Percentiles rank a stretch among this genome's conserved stretches.
Conservation (phyloP, 2,113 vertebrate species). For the Carassius gibelio region DNA sequence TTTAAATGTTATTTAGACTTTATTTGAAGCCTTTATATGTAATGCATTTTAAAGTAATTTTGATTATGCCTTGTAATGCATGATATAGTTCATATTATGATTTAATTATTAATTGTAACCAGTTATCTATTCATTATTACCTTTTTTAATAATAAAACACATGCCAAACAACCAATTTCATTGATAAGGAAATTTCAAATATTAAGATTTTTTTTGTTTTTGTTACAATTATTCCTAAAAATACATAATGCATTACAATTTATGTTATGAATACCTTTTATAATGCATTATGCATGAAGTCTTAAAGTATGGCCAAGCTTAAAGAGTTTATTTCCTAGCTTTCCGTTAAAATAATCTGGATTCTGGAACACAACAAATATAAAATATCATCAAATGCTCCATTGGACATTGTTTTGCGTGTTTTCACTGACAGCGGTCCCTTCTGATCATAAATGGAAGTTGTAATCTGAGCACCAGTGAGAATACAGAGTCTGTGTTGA, state of each 20-base stretch:
- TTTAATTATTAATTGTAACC: background rate
- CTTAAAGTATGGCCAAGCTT: background rate
- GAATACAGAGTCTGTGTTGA: slow-evolving; percentile 14
- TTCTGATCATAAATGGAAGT: background rate
- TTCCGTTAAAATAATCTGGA: background rate
- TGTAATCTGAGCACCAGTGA: slow-evolving; percentile 16
- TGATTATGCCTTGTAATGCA: background rate
- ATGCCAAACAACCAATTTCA: background rate
- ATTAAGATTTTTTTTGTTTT: background rate
- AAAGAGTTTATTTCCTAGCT: background rate
- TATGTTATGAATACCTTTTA: background rate
- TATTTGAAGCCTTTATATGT: background rate
- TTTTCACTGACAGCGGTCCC: background rate
- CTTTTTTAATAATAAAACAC: background rate
- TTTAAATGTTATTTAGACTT: background rate
- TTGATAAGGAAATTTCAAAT: background rate
- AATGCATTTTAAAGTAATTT: background rate
- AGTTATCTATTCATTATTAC: background rate
- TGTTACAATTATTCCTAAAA: background rate
- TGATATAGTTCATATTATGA: background rate
- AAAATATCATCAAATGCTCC: background rate
- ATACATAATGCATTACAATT: background rate
- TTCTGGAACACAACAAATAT: background rate
- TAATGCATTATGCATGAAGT: background rate
- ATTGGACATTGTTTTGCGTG: background rate